Evolutionary conservation across 2,888 invertebrate genomes (phyloP).

Genomic region (Atethmia centrago): DNA sequence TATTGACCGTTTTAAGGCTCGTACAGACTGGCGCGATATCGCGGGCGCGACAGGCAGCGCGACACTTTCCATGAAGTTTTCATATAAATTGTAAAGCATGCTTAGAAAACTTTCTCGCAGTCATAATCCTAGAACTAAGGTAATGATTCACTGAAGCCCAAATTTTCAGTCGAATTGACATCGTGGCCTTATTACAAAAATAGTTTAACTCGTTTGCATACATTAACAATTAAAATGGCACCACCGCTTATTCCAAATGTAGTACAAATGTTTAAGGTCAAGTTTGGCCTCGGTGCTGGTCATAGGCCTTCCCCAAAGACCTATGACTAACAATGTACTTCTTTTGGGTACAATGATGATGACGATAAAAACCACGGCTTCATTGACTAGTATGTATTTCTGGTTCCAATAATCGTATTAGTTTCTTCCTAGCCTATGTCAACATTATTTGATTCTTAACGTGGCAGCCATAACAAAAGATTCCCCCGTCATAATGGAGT

Average conservation of each 20-base stretch:
- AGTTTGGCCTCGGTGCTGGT: not conserved
- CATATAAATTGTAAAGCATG: not conserved
- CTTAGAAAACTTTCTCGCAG: not conserved
- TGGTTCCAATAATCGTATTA: not conserved
- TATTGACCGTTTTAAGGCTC: not conserved
- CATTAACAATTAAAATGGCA: not conserved
- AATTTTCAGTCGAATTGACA: not conserved
- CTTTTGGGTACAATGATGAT: not conserved
- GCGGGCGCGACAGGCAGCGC: too few species aligned
- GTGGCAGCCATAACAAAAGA: constrained; percentile 13
- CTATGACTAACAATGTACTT: not conserved
- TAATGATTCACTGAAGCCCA: not conserved
- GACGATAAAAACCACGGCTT: not conserved
- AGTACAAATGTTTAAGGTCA: not conserved
- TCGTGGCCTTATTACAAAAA: not conserved
- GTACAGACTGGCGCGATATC: too few species aligned
- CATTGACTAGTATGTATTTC: not conserved
- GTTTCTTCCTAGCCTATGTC: not conserved
- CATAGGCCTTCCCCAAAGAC: not conserved
- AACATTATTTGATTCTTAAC: constrained; percentile 3
- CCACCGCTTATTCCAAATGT: not conserved
- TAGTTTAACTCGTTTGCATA: not conserved
- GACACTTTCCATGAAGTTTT: too few species aligned
- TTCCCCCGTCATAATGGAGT: constrained; percentile 31
- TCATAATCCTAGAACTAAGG: not conserved